phyloP scores from a whole-genome alignment of 2,888 invertebrate species.

The Dorcus parallelipipedus region DNA sequence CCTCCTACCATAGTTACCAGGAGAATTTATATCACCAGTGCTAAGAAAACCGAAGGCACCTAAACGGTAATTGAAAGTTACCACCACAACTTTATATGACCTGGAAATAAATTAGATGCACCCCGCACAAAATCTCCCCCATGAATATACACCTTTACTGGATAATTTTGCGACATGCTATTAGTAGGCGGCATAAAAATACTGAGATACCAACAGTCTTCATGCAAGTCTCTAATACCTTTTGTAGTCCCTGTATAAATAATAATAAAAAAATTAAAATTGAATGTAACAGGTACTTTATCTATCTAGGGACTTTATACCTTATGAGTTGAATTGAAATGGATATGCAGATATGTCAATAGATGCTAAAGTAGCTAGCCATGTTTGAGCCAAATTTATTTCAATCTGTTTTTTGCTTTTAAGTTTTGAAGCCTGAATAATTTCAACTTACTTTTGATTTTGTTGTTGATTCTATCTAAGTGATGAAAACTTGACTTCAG shows the following conservation, averaged over 20 bases:
- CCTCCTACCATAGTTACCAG: slow-evolving; percentile 86
- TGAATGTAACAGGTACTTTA: no score
- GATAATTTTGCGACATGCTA: slow-evolving; percentile 72
- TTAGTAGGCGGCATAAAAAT: slow-evolving; percentile 78
- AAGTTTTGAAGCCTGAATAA: no score
- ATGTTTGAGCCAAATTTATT: no score
- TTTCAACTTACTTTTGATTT: no score
- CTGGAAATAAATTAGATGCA: slow-evolving; percentile 87
- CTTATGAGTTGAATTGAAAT: no score
- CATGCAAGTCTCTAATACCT: slow-evolving; percentile 84
- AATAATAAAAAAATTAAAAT: slow-evolving; percentile 43
- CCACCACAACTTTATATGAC: slow-evolving; percentile 85
- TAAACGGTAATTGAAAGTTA: slow-evolving; percentile 89
- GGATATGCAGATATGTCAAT: no score
- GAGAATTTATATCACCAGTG: slow-evolving; percentile 87
- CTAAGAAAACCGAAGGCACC: slow-evolving; percentile 89
- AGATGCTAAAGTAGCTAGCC: no score
- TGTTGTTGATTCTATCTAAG: no score
- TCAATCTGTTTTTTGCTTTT: no score
- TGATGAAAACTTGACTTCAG: no score
- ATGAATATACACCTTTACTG: slow-evolving; percentile 94
- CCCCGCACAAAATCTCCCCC: slow-evolving; percentile 91
- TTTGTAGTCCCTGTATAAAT: slow-evolving; percentile 76
- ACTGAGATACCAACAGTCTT: slow-evolving; percentile 94
- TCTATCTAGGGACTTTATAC: no score